Conservation (phyloP, 2,888 invertebrate genomes). For the Metalampra italica region DNA sequence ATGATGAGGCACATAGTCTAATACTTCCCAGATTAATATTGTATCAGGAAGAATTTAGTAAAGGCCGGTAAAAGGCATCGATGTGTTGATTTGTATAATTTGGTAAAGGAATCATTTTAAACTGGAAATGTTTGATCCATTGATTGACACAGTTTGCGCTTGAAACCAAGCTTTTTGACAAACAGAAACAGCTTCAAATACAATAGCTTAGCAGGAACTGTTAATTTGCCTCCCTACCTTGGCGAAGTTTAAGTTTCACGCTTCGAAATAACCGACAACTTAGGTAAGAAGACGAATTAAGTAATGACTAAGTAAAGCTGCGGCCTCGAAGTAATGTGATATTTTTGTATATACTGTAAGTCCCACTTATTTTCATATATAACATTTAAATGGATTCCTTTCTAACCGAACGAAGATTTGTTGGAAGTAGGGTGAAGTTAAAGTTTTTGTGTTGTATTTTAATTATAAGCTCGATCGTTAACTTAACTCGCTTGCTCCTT, state of each 20-base stretch:
- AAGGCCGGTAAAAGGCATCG: slow-evolving; percentile 26
- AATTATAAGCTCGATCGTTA: slow-evolving; percentile 33
- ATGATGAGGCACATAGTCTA: slow-evolving; percentile 46
- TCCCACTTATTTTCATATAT: slow-evolving; percentile 78
- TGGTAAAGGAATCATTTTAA: slow-evolving; percentile 2
- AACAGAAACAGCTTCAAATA: slow-evolving; percentile 8
- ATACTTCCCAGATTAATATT: slow-evolving; percentile 42
- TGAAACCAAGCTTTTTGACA: slow-evolving; percentile 6
- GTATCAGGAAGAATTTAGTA: slow-evolving; percentile 27
- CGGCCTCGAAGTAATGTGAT: slow-evolving; percentile 79
- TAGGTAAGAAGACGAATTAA: slow-evolving; percentile 70
- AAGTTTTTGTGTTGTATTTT: slow-evolving; percentile 37
- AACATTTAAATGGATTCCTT: slow-evolving; percentile 76
- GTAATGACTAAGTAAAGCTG: slow-evolving; percentile 75
- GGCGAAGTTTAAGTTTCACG: slow-evolving; percentile 56
- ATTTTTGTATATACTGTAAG: slow-evolving; percentile 79
- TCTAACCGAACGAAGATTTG: slow-evolving; percentile 64
- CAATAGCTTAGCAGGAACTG: slow-evolving; percentile 4
- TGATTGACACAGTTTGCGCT: slow-evolving; percentile 1
- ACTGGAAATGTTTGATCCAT: not conserved
- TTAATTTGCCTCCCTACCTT: not conserved
- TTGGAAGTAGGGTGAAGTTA: slow-evolving; percentile 40
- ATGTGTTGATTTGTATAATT: slow-evolving; percentile 24
- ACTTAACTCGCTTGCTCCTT: slow-evolving; percentile 18
- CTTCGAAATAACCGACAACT: slow-evolving; percentile 61